These are phyloP conservation scores for Drosophila ficusphila DNA, from an alignment of 1,140 invertebrate genomes.

Conservation along the genomic window DNA sequence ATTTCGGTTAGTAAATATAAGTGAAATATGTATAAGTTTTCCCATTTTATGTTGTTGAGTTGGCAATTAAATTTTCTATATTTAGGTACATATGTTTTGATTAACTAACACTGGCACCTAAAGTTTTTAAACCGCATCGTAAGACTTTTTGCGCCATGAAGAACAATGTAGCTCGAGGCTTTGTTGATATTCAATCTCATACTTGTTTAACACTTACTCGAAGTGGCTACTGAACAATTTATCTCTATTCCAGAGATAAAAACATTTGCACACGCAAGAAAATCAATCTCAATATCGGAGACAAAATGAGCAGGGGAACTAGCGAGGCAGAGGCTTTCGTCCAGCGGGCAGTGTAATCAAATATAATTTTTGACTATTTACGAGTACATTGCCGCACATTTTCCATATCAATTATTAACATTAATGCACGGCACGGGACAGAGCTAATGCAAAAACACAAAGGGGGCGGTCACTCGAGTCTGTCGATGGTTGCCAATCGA, in stretches of 20 bases:
- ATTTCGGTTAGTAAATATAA: too few species aligned
- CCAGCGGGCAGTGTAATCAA: slow-evolving; percentile 59
- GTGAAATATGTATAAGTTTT: too few species aligned
- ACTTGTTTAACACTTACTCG: slow-evolving; percentile 55
- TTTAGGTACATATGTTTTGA: too few species aligned
- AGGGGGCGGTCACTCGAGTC: slow-evolving; percentile 16
- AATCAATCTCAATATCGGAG: slow-evolving; percentile 55
- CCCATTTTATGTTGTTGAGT: too few species aligned
- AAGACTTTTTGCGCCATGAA: too few species aligned
- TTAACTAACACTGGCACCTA: too few species aligned
- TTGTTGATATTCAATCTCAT: neutral
- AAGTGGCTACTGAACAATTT: slow-evolving; percentile 74
- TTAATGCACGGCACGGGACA: slow-evolving; percentile 61
- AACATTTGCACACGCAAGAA: slow-evolving; percentile 39
- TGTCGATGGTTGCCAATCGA: slow-evolving; percentile 50
- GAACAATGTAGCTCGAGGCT: too few species aligned
- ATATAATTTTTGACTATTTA: slow-evolving; percentile 82
- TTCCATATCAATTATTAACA: slow-evolving; percentile 71
- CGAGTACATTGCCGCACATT: slow-evolving; percentile 65
- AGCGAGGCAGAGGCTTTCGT: slow-evolving; percentile 8
- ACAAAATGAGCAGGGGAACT: slow-evolving; percentile 15
- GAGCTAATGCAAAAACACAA: slow-evolving; percentile 22
- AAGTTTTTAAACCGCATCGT: too few species aligned
- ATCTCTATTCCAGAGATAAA: slow-evolving; percentile 53
- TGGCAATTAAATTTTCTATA: too few species aligned